Percentiles rank a stretch among this genome's conserved stretches.
phyloP scores from a whole-genome alignment of 2,888 invertebrate genomes.

The Andrena chrysosceles region DNA sequence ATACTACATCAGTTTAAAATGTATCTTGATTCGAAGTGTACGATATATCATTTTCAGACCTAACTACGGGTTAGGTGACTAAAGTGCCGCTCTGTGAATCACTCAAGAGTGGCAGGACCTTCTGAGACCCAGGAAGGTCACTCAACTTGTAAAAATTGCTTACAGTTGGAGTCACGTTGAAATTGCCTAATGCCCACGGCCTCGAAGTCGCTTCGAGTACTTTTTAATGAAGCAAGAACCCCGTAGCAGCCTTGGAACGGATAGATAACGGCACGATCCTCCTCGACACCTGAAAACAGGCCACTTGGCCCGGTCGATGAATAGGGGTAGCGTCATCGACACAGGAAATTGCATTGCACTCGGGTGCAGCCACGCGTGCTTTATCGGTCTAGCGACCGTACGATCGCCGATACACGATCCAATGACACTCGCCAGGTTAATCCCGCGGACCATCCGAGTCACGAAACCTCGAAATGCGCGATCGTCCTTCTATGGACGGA shows the following conservation, averaged over 20 bases:
- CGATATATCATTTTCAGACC: no score
- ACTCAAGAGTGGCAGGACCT: no score
- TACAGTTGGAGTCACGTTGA: no score
- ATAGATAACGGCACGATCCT: conserved; percentile 49
- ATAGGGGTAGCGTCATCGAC: conserved; percentile 19
- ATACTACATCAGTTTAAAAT: not conserved
- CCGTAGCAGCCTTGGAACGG: conserved; percentile 42
- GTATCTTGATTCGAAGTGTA: no score
- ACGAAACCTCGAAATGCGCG: conserved; percentile 35
- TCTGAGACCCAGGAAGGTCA: no score
- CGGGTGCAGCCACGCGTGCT: conserved; percentile 52
- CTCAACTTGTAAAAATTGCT: no score
- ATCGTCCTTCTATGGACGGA: conserved; percentile 24
- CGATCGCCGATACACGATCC: conserved; percentile 51
- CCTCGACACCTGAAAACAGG: conserved; percentile 46
- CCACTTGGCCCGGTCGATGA: conserved; percentile 39
- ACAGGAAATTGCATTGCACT: conserved; percentile 54
- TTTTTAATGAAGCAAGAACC: not conserved
- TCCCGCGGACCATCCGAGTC: conserved; percentile 30
- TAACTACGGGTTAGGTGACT: no score
- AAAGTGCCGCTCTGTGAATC: no score
- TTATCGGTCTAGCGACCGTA: conserved; percentile 50
- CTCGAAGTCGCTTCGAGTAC: not conserved
- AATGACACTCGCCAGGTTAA: conserved; percentile 31
- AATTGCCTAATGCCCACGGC: no score